Conservation (phyloP, 1,140 invertebrate species). For the Helicoverpa armigera region DNA sequence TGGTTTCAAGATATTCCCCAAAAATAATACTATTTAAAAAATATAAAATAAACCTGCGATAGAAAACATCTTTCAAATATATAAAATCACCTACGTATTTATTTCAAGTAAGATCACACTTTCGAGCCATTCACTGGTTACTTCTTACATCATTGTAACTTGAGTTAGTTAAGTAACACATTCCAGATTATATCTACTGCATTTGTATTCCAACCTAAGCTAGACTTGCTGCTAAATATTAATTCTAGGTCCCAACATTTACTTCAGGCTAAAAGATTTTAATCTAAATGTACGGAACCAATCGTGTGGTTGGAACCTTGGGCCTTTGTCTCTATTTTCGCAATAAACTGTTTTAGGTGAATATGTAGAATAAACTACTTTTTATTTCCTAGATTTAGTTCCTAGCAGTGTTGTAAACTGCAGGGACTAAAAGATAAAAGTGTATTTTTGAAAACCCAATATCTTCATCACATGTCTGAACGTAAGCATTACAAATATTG, state of each 20-base stretch:
- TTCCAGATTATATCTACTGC: neutral
- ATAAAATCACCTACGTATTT: neutral
- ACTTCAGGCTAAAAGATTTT: neutral
- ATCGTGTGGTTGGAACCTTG: neutral
- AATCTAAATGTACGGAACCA: neutral
- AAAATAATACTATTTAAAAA: too few species aligned
- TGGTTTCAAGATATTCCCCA: too few species aligned
- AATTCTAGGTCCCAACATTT: neutral
- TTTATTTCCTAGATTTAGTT: too few species aligned
- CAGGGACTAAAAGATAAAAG: too few species aligned
- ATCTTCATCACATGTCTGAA: too few species aligned
- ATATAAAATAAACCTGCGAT: neutral
- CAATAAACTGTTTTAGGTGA: too few species aligned
- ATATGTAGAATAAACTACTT: too few species aligned
- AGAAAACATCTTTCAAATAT: too few species aligned
- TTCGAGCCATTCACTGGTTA: neutral
- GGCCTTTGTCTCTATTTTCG: neutral
- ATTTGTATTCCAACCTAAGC: neutral
- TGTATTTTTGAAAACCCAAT: too few species aligned
- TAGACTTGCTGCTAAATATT: constrained; percentile 3
- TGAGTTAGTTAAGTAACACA: neutral
- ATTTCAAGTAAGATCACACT: neutral
- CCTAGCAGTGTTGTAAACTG: too few species aligned
- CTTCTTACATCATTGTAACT: neutral
- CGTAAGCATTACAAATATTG: too few species aligned